Evolutionary conservation across 2,888 invertebrate species (phyloP).

Genomic region (Cynaeus angustus): DNA sequence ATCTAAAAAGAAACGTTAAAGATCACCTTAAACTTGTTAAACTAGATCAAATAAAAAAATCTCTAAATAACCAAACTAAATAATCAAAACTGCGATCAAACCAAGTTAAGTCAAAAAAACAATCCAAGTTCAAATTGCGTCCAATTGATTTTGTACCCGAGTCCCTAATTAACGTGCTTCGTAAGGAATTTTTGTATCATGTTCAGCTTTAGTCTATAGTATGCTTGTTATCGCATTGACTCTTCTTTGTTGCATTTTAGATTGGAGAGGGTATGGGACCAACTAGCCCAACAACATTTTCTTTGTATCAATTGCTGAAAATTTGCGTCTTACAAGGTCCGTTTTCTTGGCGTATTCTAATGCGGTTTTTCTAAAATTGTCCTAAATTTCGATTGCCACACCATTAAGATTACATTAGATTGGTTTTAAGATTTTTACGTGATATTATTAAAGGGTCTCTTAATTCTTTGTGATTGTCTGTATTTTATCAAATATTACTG

Average conservation of each 20-base stretch:
- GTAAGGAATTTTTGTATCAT: conserved; percentile 38
- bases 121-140: conserved; percentile 49
- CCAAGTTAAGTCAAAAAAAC: conserved; percentile 32
- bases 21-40: neutral
- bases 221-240: conserved; percentile 41
- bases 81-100: conserved; percentile 31
- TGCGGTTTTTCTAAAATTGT: neutral
- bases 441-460: conserved; percentile 35
- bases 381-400: neutral
- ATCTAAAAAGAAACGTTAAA: neutral
- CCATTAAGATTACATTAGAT: neutral
- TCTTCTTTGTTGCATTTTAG: conserved; percentile 40
- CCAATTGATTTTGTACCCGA: conserved; percentile 46
- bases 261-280: conserved; percentile 58
- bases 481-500: conserved; percentile 33
- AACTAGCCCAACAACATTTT: conserved; percentile 55
- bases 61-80: conserved; percentile 47
- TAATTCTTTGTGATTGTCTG: conserved; percentile 39
- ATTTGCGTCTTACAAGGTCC: conserved; percentile 15
- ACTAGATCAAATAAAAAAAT: conserved; percentile 31
- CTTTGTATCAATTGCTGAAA: conserved; percentile 18
- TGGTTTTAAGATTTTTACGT: conserved; percentile 20
- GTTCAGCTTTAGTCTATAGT: conserved; percentile 42
- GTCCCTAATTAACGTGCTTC: conserved; percentile 36
- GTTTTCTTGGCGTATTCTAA: neutral